A percentile compares a stretch with the other conserved stretches of the same genome.
These are phyloP conservation scores for Steatocranus sp. DNA, from an alignment of 2,797 vertebrate genomes.

Conservation along the genomic window DNA sequence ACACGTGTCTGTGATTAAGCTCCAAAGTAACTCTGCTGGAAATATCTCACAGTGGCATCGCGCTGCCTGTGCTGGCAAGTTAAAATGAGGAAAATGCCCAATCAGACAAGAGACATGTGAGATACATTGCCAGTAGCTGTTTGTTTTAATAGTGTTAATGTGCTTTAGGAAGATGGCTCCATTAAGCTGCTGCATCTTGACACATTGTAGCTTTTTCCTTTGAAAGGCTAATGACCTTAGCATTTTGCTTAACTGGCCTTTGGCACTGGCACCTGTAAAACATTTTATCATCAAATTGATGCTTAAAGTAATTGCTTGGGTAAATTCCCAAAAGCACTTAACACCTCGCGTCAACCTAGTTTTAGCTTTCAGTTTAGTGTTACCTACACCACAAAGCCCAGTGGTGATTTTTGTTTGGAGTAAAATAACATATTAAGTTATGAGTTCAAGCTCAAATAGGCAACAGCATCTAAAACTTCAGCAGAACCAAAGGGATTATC, in stretches of 20 bases:
- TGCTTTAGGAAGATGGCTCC: constrained; percentile 37
- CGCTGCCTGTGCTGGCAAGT: not conserved
- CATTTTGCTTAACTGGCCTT: constrained; percentile 52
- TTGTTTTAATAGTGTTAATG: constrained; percentile 54
- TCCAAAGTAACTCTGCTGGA: not conserved
- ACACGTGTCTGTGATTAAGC: constrained; percentile 27
- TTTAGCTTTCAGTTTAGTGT: constrained; percentile 47
- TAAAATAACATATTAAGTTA: constrained; percentile 30
- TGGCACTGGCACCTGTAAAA: constrained; percentile 55
- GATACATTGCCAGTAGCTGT: constrained; percentile 30
- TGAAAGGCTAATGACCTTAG: constrained; percentile 56
- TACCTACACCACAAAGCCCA: constrained; percentile 27
- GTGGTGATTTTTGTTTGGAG: constrained; percentile 17
- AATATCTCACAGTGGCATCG: not conserved
- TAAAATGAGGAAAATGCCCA: constrained; percentile 9
- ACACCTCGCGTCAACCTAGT: constrained; percentile 21
- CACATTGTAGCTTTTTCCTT: constrained; percentile 26
- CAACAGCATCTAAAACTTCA: not conserved
- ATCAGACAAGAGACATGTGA: constrained; percentile 9
- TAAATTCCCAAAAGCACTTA: constrained; percentile 61
- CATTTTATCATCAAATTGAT: constrained; percentile 61
- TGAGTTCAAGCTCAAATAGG: constrained; percentile 5
- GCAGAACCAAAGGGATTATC: not conserved
- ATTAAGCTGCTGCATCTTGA: constrained; percentile 53
- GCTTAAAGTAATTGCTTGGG: constrained; percentile 62